These are phyloP conservation scores for Opisthograptis luteolata DNA, from an alignment of 2,888 invertebrate genomes.

Conservation along the genomic window DNA sequence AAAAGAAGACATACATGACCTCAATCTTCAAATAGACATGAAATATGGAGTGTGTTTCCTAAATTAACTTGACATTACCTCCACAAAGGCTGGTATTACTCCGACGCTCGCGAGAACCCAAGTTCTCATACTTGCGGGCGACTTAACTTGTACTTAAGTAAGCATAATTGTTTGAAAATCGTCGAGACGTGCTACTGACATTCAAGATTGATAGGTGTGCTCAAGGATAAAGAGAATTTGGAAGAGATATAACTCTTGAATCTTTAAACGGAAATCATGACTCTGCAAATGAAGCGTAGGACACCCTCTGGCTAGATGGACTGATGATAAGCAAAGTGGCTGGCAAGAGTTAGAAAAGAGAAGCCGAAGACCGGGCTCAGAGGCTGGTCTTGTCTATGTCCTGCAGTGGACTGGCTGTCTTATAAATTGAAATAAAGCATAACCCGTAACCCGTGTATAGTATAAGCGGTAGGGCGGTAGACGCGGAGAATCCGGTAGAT, in stretches of 20 bases:
- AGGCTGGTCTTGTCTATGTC: too few species aligned
- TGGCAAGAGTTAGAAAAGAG: too few species aligned
- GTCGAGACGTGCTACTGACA: conserved; percentile 70
- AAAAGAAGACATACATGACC: neutral
- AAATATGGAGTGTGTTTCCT: conserved; percentile 2
- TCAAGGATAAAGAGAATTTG: conserved; percentile 44
- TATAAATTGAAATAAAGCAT: too few species aligned
- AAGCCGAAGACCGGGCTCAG: too few species aligned
- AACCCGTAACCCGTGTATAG: too few species aligned
- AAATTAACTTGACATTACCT: conserved; percentile 27
- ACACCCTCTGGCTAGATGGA: too few species aligned
- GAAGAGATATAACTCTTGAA: conserved; percentile 40
- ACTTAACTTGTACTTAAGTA: conserved; percentile 72
- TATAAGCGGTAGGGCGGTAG: too few species aligned
- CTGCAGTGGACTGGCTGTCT: too few species aligned
- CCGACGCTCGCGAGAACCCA: conserved; percentile 35
- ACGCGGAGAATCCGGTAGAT: too few species aligned
- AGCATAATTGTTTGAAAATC: conserved; percentile 76
- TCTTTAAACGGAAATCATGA: too few species aligned
- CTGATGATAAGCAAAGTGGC: too few species aligned
- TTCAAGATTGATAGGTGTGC: conserved; percentile 71
- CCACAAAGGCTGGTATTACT: conserved; percentile 32
- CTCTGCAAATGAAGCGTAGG: too few species aligned
- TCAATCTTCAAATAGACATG: conserved; percentile 1
- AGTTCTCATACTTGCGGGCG: conserved; percentile 46